phyloP scores from a whole-genome alignment of 2,797 vertebrate genomes.

The Rhadinocentrus ornatus region DNA sequence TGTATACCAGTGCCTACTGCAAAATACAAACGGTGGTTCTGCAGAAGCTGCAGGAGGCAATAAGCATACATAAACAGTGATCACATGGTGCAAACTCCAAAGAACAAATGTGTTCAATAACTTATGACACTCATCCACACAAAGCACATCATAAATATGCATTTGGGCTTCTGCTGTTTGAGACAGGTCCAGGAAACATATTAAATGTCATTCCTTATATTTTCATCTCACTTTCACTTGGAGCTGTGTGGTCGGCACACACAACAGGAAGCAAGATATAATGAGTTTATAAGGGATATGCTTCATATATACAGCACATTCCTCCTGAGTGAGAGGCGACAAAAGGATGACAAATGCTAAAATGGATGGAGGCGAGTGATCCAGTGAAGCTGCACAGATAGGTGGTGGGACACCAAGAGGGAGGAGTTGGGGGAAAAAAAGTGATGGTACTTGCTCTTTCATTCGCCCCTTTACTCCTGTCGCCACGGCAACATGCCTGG shows the following conservation, averaged over 20 bases:
- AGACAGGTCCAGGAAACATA: conserved; percentile 62
- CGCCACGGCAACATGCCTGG: conserved; percentile 81
- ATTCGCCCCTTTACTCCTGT: conserved; percentile 76
- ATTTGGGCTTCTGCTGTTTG: conserved; percentile 57
- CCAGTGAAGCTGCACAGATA: conserved; percentile 63
- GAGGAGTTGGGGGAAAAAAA: conserved; percentile 7
- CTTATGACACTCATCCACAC: conserved; percentile 60
- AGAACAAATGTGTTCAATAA: conserved; percentile 71
- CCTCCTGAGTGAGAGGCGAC: conserved; percentile 62
- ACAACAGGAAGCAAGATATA: conserved; percentile 56
- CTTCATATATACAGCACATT: conserved; percentile 33
- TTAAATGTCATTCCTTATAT: conserved; percentile 73
- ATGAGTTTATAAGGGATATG: conserved; percentile 57
- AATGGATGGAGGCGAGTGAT: conserved; percentile 68
- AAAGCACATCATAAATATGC: conserved; percentile 72
- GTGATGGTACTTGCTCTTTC: conserved; percentile 66
- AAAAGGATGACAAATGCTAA: conserved; percentile 70
- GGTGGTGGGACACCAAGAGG: conserved; percentile 55
- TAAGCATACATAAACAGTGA: conserved; percentile 46
- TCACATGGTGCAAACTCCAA: conserved; percentile 41
- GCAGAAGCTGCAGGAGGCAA: conserved; percentile 46
- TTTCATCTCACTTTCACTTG: conserved; percentile 59
- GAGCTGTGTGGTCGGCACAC: conserved; percentile 25
- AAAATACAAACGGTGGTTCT: conserved; percentile 46
- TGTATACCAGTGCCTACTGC: conserved; percentile 36